phyloP scores from a whole-genome alignment of 2,113 vertebrate species.

The Neogale vison region DNA sequence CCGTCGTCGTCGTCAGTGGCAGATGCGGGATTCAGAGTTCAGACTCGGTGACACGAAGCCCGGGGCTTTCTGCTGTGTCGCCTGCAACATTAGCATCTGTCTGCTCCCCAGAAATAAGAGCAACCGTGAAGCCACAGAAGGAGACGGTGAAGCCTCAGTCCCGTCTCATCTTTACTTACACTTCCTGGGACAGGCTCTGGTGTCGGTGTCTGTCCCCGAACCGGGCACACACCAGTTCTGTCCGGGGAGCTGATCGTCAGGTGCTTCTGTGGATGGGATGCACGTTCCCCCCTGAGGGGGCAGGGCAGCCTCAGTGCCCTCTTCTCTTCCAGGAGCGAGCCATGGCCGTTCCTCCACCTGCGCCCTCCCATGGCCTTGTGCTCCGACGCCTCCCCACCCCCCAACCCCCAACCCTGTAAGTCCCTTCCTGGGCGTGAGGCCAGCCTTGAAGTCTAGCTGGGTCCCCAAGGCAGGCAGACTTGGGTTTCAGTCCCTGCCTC shows the following conservation, averaged over 20 bases:
- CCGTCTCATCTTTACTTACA: background rate
- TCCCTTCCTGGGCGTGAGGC: background rate
- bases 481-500: background rate
- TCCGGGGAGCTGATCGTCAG: background rate
- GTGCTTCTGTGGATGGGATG: background rate
- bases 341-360: background rate
- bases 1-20: accelerated
- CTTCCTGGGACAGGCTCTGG: background rate
- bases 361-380: background rate
- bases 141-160: background rate
- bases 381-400: background rate
- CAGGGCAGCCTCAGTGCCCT: background rate
- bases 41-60: background rate
- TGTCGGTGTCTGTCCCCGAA: background rate
- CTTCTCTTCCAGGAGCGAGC: background rate
- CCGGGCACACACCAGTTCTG: background rate
- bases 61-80: background rate
- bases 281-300: background rate
- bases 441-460: background rate
- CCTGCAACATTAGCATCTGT: background rate
- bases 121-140: too few species aligned
- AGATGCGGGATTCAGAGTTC: background rate
- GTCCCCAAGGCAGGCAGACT: background rate
- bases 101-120: background rate
- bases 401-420: background rate